Conservation (phyloP, 2,888 invertebrate genomes). For the Volucella inanis region DNA sequence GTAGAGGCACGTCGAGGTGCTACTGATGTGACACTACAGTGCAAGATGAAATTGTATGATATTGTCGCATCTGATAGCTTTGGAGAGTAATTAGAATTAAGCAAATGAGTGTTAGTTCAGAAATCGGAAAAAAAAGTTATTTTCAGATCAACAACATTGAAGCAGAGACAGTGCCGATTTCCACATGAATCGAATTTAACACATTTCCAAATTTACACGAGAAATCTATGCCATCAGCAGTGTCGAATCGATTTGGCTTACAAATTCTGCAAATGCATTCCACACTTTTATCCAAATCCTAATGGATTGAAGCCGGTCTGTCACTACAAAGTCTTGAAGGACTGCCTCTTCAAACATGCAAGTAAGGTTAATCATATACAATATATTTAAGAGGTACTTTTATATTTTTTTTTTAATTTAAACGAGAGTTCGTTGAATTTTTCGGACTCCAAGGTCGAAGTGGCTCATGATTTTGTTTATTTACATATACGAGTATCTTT, state of each 20-base stretch:
- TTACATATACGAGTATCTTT: too few species aligned
- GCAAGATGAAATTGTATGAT: conserved; percentile 77
- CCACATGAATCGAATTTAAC: conserved; percentile 81
- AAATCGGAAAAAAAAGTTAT: background rate
- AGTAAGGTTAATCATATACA: conserved; percentile 69
- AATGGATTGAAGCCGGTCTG: conserved; percentile 80
- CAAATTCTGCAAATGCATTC: conserved; percentile 81
- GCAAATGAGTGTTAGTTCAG: background rate
- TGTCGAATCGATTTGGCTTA: conserved; percentile 81
- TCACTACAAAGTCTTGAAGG: conserved; percentile 77
- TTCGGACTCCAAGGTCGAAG: too few species aligned
- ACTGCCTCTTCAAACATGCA: conserved; percentile 78
- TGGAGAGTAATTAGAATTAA: conserved; percentile 75
- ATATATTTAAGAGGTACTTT: too few species aligned
- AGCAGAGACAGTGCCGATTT: conserved; percentile 81
- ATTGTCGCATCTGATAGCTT: conserved; percentile 79
- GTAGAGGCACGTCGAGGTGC: conserved; percentile 79
- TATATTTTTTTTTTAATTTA: too few species aligned
- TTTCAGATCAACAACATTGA: conserved; percentile 78
- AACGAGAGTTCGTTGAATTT: too few species aligned
- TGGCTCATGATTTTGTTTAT: too few species aligned
- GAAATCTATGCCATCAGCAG: conserved; percentile 81
- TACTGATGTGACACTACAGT: conserved; percentile 77
- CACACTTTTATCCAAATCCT: conserved; percentile 83
- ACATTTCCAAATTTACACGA: conserved; percentile 81